A percentile compares a stretch with the other conserved stretches of the same genome.
Evolutionary conservation across 2,888 invertebrate genomes (phyloP).

Genomic region (Beris morrisii): DNA sequence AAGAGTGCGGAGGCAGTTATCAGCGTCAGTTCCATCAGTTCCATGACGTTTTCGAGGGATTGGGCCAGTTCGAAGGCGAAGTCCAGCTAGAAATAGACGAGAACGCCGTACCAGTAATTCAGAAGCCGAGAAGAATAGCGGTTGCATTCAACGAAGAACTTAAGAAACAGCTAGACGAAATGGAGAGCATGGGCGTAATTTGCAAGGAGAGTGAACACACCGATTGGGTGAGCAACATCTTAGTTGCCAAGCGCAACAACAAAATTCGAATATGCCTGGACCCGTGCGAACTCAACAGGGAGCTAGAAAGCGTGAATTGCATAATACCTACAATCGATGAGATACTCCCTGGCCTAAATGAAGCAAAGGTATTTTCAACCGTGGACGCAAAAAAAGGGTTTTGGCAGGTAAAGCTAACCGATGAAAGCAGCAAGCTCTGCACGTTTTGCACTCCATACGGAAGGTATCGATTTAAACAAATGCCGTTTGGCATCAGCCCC

Average conservation of each 20-base stretch:
- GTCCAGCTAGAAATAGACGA: neutral
- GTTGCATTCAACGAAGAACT: neutral
- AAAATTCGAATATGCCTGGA: neutral
- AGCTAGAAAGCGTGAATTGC: neutral
- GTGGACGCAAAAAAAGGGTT: neutral
- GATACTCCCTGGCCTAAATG: neutral
- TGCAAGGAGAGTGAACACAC: neutral
- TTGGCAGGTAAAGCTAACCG: neutral
- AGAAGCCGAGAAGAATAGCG: neutral
- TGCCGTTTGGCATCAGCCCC: slow-evolving; percentile 47
- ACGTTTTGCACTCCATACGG: slow-evolving; percentile 38
- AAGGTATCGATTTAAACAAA: slow-evolving; percentile 43
- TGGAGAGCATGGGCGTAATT: neutral
- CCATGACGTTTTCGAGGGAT: no score
- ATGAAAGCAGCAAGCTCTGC: neutral
- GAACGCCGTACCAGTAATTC: neutral
- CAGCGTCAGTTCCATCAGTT: no score
- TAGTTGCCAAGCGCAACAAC: neutral
- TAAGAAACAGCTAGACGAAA: neutral
- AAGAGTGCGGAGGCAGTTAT: no score
- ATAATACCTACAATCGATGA: neutral
- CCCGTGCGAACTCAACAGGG: neutral
- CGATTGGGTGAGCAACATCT: neutral
- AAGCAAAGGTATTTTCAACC: neutral
- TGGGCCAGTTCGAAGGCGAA: neutral